These are phyloP conservation scores for Scolopax rusticola DNA, from an alignment of 2,797 vertebrate genomes.

Conservation along the genomic window DNA sequence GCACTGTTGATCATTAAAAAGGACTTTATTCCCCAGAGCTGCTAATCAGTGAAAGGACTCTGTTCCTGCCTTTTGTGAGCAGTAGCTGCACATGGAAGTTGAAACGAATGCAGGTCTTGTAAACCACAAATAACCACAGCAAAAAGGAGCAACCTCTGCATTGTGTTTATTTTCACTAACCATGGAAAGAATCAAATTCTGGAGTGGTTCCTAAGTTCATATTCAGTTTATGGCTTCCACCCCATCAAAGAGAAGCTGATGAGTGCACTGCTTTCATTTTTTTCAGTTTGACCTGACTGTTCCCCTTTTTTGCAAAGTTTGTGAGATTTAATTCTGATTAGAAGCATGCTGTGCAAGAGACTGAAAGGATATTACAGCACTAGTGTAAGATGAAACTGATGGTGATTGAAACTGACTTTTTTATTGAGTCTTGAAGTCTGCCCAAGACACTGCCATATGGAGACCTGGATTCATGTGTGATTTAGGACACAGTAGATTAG, in stretches of 20 bases:
- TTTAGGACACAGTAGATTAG: not conserved
- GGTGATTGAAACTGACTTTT: not conserved
- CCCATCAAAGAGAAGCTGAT: not conserved
- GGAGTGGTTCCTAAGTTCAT: slow-evolving; percentile 39
- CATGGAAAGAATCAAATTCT: slow-evolving; percentile 36
- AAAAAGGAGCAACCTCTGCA: slow-evolving; percentile 37
- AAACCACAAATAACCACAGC: slow-evolving; percentile 3
- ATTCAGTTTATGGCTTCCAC: slow-evolving; percentile 20
- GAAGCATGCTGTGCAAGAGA: not conserved
- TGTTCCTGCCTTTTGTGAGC: slow-evolving; percentile 55
- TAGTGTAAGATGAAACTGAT: not conserved
- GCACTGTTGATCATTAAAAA: slow-evolving; percentile 44
- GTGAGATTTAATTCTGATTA: not conserved
- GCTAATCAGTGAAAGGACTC: slow-evolving; percentile 61
- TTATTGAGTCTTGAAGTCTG: not conserved
- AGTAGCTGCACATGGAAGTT: slow-evolving; percentile 12
- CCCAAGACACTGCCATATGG: not conserved
- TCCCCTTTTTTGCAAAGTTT: not conserved
- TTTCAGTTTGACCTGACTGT: not conserved
- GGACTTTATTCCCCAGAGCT: slow-evolving; percentile 58
- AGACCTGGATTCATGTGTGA: slow-evolving; percentile 38
- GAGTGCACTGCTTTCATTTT: not conserved
- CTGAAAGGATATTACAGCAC: not conserved
- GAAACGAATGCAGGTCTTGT: slow-evolving; percentile 40
- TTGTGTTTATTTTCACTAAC: slow-evolving; percentile 25